phyloP scores from a whole-genome alignment of 1,140 invertebrate species.

The Venturia canescens region DNA sequence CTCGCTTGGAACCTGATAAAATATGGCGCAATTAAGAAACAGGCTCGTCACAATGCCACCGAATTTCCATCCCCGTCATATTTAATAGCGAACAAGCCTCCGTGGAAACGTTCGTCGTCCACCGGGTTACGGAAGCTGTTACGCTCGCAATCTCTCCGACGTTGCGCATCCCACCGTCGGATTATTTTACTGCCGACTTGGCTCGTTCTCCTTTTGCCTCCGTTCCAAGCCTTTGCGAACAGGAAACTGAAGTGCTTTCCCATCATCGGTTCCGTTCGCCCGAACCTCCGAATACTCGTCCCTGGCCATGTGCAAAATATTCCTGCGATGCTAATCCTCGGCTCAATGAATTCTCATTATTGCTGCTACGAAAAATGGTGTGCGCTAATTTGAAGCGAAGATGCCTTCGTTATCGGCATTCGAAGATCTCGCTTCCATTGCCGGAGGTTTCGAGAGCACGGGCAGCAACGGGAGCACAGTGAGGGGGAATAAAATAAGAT shows the following conservation, averaged over 20 bases:
- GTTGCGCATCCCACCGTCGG: slow-evolving; percentile 63
- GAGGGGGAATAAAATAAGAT: background rate
- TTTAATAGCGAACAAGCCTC: slow-evolving; percentile 61
- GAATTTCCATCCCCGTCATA: slow-evolving; percentile 50
- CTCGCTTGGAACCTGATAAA: background rate
- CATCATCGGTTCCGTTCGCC: no score
- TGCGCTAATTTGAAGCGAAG: no score
- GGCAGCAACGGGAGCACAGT: slow-evolving; percentile 32
- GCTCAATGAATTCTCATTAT: background rate
- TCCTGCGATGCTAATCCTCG: no score
- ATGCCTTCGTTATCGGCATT: background rate
- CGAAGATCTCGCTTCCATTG: slow-evolving; percentile 2
- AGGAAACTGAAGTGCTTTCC: no score
- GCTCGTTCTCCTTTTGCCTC: background rate
- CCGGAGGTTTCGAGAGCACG: background rate
- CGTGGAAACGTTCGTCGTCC: slow-evolving; percentile 14
- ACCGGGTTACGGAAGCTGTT: slow-evolving; percentile 60
- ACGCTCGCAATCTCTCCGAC: slow-evolving; percentile 48
- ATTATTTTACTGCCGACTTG: slow-evolving; percentile 54
- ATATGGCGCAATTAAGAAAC: slow-evolving; percentile 52
- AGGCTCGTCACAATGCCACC: slow-evolving; percentile 52
- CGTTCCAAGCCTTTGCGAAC: no score
- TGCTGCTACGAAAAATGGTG: no score
- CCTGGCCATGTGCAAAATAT: no score
- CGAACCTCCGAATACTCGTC: no score